Base-by-base conservation (phyloP, 1,140 invertebrate genomes). In the Trichoplusia ni region DNA sequence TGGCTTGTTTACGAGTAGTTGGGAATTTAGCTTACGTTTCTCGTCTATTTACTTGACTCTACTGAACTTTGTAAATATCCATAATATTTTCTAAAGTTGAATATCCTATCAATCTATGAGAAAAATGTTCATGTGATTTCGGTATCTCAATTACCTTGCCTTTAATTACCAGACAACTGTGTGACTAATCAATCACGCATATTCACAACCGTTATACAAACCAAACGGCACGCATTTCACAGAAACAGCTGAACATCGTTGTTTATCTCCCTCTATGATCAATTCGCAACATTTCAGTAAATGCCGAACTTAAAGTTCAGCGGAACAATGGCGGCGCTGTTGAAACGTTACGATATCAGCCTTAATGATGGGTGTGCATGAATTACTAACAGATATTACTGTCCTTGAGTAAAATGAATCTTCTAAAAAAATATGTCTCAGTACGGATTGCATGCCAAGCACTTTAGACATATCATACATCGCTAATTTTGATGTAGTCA, bases 271-370 rank as follows among this genome's bases (percentile, higher is more conserved):
- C 63, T 29, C 75, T 79, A 67, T 63, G 67, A 84, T 81, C 78
- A 70, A 62, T 71, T 69, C 59, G 73, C 81, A 83, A 84, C 75
- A 82, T 75, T 79, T 80, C 73, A 69, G 69, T 77, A 87, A 85
- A 85, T 85, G 82, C 69, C 84, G 81, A 47, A 66, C 51, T 47
- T 60, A 87, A 86, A 87, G 84, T 85, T 87, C 84, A 87, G 67
- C 64, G 63, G 75, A 86, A 86, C 84, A 85, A 81, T 85, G 46
- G 60, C 47, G 4, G 14, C 14, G 31, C 53, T 65, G 63, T 65
- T 21, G 63, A 59, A 65, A 65, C 42, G 9, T 19, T 18, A 5
- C 21, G 25, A 67, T 54, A 13, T 8, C 42, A 16, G 31, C 29
- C 54, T 58, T 27, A 66, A 73, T 58, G 14, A 53, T 63, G 53